Base-by-base conservation (phyloP, 1,140 invertebrate species). In the Pachypeltis micranthus region DNA sequence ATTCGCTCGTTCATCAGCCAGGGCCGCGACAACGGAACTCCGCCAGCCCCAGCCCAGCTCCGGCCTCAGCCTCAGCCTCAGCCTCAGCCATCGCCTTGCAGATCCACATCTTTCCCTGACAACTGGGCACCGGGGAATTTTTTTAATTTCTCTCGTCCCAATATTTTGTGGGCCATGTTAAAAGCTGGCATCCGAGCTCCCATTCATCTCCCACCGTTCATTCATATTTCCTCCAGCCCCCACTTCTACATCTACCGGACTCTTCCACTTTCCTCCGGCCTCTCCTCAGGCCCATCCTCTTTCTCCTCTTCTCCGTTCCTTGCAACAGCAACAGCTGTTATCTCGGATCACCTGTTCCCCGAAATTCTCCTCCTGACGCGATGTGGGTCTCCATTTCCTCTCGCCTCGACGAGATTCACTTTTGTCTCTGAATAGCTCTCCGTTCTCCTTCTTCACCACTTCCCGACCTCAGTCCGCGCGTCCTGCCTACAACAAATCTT, bases 141-240 rank as follows among this genome's bases (percentile, higher is more conserved):
- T 56, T 56, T 56, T 24, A 56, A 24, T 56, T 25, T 14, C 54
- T 56, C 54, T 25, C 54, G 21, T 24, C 54, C 54, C 26, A 56
- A 56, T 56, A 56, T 56, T 56, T 56, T 56, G 54, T 56, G 54
- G 54, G 19, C 54, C 54, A 56, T 56, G 54, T 56, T 56, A 56
- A 56, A 56, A 56, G 19, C 54, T 56, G 54, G 54, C 54, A 56
- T 25, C 54, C 19, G 25, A 19, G 16, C 54, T 19, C 25, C 54
- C 54, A 56, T 56, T 56, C 54, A 56, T 56, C 54, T 56, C 54
- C 25, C 19, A 14, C n/a, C 25, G 54, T 56, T 56, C 54, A 56
- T 56, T 56, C 54, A 56, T 56, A 56, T 56, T 56, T 56, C 54
- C 54, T 56, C 19, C 54, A n/a, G n/a, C n/a, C n/a, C n/a, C n/a